Percentiles rank a stretch among this genome's conserved stretches.
Evolutionary conservation across 2,797 vertebrate genomes (phyloP).

Genomic region (Spinibarbus caldwelli): DNA sequence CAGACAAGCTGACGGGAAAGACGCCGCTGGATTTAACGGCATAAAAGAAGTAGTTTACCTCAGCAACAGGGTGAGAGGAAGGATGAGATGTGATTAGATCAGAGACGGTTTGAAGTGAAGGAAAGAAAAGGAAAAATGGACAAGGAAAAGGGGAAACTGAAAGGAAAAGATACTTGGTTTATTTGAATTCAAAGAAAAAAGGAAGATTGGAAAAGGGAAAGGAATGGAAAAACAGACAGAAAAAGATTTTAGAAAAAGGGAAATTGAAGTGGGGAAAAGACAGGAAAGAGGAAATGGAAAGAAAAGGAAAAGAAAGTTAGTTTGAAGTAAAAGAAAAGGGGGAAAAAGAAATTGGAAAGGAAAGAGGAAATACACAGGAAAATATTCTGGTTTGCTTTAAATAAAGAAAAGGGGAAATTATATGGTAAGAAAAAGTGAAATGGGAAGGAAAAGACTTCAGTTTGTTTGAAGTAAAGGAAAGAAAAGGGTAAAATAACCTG

Average conservation of each 20-base stretch:
- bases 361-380: background rate
- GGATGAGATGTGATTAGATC: constrained; percentile 13
- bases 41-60: constrained; percentile 59
- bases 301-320: background rate
- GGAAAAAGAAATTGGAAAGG: background rate
- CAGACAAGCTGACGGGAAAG: constrained; percentile 58
- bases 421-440: background rate
- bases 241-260: background rate
- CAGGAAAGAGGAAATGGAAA: background rate
- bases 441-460: background rate
- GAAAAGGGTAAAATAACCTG: background rate
- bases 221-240: background rate
- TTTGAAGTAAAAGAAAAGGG: background rate
- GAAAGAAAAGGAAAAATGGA: background rate
- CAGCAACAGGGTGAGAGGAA: constrained; percentile 53
- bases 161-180: background rate
- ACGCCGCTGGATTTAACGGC: constrained; percentile 60
- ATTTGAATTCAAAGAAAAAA: background rate
- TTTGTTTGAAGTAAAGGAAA: background rate
- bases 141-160: background rate
- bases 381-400: background rate
- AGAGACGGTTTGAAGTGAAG: background rate
- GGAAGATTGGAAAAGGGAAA: too few relatives aligned
- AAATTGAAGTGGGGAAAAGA: too few relatives aligned
- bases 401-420: background rate